Evolutionary conservation across 1,140 invertebrate species (phyloP).

Genomic region (Bursaphelenchus mucronatus): DNA sequence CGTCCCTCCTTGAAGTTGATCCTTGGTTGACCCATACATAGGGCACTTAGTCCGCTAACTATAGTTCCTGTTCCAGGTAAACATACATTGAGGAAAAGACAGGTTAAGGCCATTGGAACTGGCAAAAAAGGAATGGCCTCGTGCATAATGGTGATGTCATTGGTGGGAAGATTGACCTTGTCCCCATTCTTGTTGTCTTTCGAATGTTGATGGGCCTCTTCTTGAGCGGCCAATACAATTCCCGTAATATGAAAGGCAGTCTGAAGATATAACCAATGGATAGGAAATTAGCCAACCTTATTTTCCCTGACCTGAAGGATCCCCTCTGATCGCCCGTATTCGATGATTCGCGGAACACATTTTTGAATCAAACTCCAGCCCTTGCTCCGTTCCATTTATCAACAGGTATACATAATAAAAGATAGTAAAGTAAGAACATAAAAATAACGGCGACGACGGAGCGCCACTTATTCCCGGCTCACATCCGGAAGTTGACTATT

Average conservation of each 20-base stretch:
- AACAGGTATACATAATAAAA: constrained; percentile 17
- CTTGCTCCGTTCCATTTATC: too few species aligned
- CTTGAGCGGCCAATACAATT: constrained; percentile 58
- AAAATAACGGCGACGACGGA: too few species aligned
- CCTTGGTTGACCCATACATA: constrained; percentile 80
- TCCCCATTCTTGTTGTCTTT: constrained; percentile 54
- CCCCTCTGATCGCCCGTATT: constrained; percentile 56
- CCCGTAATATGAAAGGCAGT: constrained; percentile 54
- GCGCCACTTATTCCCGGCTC: too few species aligned
- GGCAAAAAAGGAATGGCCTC: constrained; percentile 83
- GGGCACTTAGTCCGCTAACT: constrained; percentile 76
- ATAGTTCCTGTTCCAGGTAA: constrained; percentile 83
- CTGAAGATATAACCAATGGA: constrained; percentile 7
- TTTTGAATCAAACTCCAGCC: constrained; percentile 60
- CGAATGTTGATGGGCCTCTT: constrained; percentile 50
- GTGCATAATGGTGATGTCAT: constrained; percentile 63
- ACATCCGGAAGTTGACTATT: constrained; percentile 21
- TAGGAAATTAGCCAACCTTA: constrained; percentile 16
- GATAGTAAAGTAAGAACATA: neutral
- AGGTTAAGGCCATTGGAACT: constrained; percentile 75
- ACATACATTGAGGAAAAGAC: constrained; percentile 77
- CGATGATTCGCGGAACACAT: constrained; percentile 51
- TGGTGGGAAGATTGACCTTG: constrained; percentile 58
- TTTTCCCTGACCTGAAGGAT: constrained; percentile 51
- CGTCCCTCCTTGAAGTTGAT: constrained; percentile 66